Percentiles rank a stretch among this genome's conserved stretches.
Conservation (phyloP, 2,113 vertebrate genomes). For the Apistogramma diplotaenia region DNA sequence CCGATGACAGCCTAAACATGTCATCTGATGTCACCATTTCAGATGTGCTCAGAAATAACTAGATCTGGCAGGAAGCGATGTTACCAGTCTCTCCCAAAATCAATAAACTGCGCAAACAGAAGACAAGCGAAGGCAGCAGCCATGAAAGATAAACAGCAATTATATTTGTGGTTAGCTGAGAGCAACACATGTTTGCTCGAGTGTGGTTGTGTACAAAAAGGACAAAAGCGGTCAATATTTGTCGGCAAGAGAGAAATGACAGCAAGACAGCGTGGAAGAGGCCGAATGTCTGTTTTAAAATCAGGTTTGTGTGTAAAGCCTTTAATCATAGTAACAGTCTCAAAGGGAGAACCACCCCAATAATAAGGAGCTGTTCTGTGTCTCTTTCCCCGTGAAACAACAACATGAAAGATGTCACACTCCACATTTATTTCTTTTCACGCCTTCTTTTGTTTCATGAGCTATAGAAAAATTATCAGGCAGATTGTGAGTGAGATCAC, state of each 20-base stretch:
- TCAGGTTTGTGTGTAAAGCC: neutral
- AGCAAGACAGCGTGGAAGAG: neutral
- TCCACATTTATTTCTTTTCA: neutral
- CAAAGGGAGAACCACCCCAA: neutral
- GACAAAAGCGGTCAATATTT: constrained; percentile 19
- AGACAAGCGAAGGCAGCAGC: neutral
- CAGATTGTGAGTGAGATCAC: neutral
- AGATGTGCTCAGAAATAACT: constrained; percentile 1
- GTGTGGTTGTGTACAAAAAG: neutral
- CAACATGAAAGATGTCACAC: neutral
- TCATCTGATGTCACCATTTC: constrained; percentile 5
- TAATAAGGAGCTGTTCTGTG: neutral
- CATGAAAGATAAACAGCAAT: constrained; percentile 22
- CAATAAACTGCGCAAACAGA: constrained; percentile 35
- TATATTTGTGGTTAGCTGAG: constrained; percentile 15
- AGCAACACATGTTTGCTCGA: neutral
- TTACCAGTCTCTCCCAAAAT: neutral
- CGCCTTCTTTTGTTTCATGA: neutral
- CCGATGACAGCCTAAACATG: neutral
- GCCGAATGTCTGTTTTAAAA: neutral
- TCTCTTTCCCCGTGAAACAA: neutral
- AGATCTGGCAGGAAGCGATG: neutral
- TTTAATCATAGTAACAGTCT: neutral
- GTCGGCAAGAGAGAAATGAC: neutral
- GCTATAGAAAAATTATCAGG: neutral